phyloP scores from a whole-genome alignment of 1,140 invertebrate genomes.

The Drosophila grimshawi region DNA sequence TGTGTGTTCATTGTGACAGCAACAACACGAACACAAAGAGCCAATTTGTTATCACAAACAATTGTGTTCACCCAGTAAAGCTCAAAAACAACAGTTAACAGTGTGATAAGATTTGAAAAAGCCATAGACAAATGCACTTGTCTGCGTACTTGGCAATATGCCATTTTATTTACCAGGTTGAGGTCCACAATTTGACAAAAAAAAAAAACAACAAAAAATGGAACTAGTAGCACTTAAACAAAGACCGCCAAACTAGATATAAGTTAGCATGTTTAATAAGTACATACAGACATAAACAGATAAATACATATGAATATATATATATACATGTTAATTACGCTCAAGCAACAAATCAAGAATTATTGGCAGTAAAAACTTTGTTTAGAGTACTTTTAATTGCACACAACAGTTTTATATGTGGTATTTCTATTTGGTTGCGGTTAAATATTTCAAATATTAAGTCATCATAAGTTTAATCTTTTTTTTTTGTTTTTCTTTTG shows the following conservation, averaged over 20 bases:
- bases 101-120: conserved; percentile 68
- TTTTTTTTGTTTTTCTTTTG: no score
- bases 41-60: conserved; percentile 66
- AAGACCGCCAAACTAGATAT: not conserved
- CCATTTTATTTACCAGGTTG: conserved; percentile 37
- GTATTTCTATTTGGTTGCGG: no score
- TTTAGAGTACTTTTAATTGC: no score
- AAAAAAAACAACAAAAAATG: not conserved
- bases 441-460: no score
- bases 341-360: no score
- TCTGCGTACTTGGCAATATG: conserved; percentile 50
- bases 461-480: no score
- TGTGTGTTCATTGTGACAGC: conserved; percentile 23
- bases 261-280: not conserved
- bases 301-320: no score
- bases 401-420: no score
- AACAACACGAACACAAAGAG: conserved; percentile 31
- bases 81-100: conserved; percentile 75
- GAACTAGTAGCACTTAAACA: not conserved
- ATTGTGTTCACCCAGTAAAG: conserved; percentile 49
- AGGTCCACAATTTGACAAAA: conserved; percentile 18
- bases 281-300: no score
- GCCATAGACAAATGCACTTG: conserved; percentile 60
- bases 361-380: no score
- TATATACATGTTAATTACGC: no score